Conservation (phyloP, 2,888 invertebrate genomes). For the Amphipyra berbera region DNA sequence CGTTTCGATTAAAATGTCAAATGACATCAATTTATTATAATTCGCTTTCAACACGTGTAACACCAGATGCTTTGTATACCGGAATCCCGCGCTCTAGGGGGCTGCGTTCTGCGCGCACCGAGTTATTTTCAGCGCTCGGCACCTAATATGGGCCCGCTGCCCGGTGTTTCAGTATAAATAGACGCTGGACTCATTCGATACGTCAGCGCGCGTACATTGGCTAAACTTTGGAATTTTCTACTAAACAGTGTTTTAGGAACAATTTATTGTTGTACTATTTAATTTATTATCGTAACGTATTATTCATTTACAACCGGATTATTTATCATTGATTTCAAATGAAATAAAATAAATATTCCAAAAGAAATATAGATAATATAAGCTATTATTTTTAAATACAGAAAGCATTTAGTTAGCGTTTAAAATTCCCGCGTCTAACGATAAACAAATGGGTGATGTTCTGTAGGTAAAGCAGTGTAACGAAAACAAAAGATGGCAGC, state of each 20-base stretch:
- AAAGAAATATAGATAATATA: background rate
- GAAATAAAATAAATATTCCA: background rate
- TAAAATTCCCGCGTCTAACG: constrained; percentile 70
- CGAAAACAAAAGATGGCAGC: constrained; percentile 80
- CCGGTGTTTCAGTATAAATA: constrained; percentile 84
- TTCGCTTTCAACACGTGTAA: constrained; percentile 29
- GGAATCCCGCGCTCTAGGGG: constrained; percentile 71
- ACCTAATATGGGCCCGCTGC: constrained; percentile 88
- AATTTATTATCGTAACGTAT: background rate
- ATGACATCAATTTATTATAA: constrained; percentile 13
- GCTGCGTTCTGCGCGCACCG: constrained; percentile 65
- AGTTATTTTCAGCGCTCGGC: constrained; percentile 83
- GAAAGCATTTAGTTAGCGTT: constrained; percentile 49
- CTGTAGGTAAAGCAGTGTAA: constrained; percentile 82
- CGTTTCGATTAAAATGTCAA: too few species aligned
- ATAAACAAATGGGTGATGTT: constrained; percentile 60
- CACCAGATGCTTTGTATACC: constrained; percentile 45
- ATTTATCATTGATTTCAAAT: background rate
- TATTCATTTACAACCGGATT: background rate
- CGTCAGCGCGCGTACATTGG: constrained; percentile 58
- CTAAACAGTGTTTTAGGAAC: constrained; percentile 15
- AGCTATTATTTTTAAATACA: constrained; percentile 1
- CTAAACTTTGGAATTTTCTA: constrained; percentile 53
- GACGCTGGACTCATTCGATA: constrained; percentile 71
- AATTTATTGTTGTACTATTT: background rate